Evolutionary conservation across 2,797 vertebrate species (phyloP), one percentile per base, ranked within the genome.

Genomic region (Scarus forsteni): DNA sequence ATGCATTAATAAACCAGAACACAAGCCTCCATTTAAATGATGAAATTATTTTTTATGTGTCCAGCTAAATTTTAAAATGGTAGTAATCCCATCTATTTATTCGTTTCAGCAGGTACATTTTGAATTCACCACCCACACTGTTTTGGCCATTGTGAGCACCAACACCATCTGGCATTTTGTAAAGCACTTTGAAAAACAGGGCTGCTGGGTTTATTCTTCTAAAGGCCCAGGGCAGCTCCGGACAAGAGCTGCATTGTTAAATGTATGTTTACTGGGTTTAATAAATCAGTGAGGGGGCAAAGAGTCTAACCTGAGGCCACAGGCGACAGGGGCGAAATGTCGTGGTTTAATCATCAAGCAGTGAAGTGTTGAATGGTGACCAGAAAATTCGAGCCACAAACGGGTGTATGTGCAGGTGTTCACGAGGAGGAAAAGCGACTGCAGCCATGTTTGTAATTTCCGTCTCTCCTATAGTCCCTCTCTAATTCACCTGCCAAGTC

Each of bases 111-210:
- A 80, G 77, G 71, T 84, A 68, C 45, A 53, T 40, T 79, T 49
- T 62, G 67, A 80, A 66, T 66, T 67, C 75, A 43, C 83, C 80
- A 54, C 80, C 82, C 80, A 83, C 85, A 8, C 64, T 53, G 56
- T 67, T 84, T 39, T 50, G 61, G 67, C 56, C 71, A 66, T 68
- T 53, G 83, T 74, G 74, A 75, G 77, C 69, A 49, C 70, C 68
- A 73, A 83, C 77, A 86, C 86, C 87, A 90, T 88, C 89, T 92
- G 91, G 85, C 79, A 85, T 67, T 71, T 67, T 39, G 62, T 13
- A 79, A 51, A 76, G 79, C 76, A 65, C 80, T 75, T 44, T 49
- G 64, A 80, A 74, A 91, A 87, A 86, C 77, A 85, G 75, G 74
- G 80, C 75, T 69, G 73, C 79, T 59, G 69, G 60, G 39, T 51